Evolutionary conservation across 1,140 invertebrate species (phyloP), one percentile per base, ranked within the genome.

Genomic region (Philaenus spumarius): DNA sequence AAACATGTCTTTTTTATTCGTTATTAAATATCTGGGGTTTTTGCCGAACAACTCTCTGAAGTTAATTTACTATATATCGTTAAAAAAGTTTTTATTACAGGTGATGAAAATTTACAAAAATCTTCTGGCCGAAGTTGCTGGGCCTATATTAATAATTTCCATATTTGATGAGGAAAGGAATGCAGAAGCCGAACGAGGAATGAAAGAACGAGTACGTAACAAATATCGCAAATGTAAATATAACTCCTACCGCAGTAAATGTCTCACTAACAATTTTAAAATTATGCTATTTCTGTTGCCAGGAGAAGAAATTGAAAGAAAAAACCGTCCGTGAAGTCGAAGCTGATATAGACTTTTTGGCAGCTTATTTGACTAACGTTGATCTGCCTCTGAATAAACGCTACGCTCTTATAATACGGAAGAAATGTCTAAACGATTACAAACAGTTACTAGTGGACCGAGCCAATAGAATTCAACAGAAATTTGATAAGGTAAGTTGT

Each of bases 131-230:
- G 47, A 50, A 50, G 30, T 14, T 50, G 22, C 47, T 12, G 47
- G 30, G 30, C 47, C 37, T 0, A 71, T 72, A 47, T 63, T 83
- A 0, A 68, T 70, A 1, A 66, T 80, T 2, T 76, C 76, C 0
- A 37, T 78, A 3, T 82, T 80, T 61, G 78, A 83, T 64, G 71
- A 72, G 19, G 72, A 79, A 47, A 73, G 78, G 39, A 82, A 82
- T 68, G 69, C 75, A 23, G 74, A 76, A 22, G 77, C 76, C 2
- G 68, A 68, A 58, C 53, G 60, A 34, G 71, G 63, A 37, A 71
- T 78, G 69, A 57, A 72, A n/a, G 71, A 72, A 56, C 64, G 72
- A 69, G 76, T 76, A 59, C 54, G 51, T n/a, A 17, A 48, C 9
- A 30, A n/a, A n/a, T 9, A 9, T 37, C 35, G n/a, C n/a, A 37